Base-by-base conservation (phyloP, 2,113 vertebrate species). In the Apodemus speciosus region DNA sequence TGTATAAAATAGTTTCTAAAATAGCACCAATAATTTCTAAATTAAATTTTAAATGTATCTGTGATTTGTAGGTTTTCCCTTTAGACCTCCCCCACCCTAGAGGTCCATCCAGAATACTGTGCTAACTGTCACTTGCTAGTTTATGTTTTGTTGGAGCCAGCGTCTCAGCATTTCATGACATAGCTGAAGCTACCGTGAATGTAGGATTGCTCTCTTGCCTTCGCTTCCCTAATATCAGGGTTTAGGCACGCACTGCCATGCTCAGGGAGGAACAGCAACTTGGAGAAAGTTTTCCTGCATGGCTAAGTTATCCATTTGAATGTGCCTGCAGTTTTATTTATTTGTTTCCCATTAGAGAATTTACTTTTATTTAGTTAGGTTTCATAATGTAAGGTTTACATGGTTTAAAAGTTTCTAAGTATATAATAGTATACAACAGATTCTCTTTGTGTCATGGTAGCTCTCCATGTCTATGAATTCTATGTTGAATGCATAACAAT, bases 41-140 rank as follows among this genome's bases (percentile, higher is more conserved):
- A 68, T 94, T 9, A 66, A 90, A 56, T 81, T 95, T 49, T 84
- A 91, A 20, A 38, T 89, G 77, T 77, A 53, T 87, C 51, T 80
- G 9, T 66, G 35, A 84, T 9, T 62, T 87, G 6, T 43, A 89
- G 0, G 16, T 93, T 89, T 88, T 72, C 21, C 80, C 18, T 89
- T 89, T 62, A 89, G 27, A 87, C 2, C 73, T 35, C 10, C 72
- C 60, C 1, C 10, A 68, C 56, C 43, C 9, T 15, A 16, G 27
- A 80, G 9, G 0, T 81, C 69, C 83, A 92, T 9, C 5, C 66
- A 88, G 72, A 62, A 32, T 53, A 68, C 25, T 93, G 32, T 86
- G 64, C 23, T 72, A 6, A 79, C 76, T 88, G 35, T 21, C 21
- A 27, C n/a, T 38, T 81, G 79, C 38, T 35, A 80, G 13, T 38